Percentiles rank a stretch among this genome's conserved stretches.
These are phyloP conservation scores for Lacerta agilis DNA, from an alignment of 2,797 vertebrate genomes.

Conservation along the genomic window DNA sequence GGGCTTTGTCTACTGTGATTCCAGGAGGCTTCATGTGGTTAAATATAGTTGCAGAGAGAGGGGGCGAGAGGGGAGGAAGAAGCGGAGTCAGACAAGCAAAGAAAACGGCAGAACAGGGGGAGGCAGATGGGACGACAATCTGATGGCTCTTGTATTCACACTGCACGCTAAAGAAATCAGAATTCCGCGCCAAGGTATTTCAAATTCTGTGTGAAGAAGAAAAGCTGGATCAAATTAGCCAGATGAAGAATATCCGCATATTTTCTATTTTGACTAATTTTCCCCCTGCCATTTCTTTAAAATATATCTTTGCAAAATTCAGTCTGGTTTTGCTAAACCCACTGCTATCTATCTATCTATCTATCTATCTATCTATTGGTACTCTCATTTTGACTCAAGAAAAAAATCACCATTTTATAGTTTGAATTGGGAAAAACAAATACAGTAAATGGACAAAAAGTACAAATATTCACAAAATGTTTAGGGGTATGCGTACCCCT, in stretches of 20 bases:
- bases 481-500: no score
- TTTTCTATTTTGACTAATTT: background rate
- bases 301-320: background rate
- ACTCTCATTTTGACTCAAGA: no score
- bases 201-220: background rate
- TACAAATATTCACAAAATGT: no score
- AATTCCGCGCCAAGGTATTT: background rate
- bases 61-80: no score
- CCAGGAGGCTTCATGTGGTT: conserved; percentile 12
- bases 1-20: conserved; percentile 25
- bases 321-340: background rate
- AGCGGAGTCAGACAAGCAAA: background rate
- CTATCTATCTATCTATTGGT: no score
- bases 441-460: no score
- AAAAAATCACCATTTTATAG: no score
- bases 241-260: background rate
- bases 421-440: accelerated
- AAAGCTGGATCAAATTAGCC: background rate
- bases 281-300: background rate
- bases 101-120: background rate
- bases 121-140: background rate
- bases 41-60: conserved; percentile 29
- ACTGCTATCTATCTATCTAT: no score
- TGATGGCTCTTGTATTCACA: no score
- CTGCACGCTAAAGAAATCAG: background rate